Conservation (phyloP, 2,888 invertebrate genomes). For the Scaeva pyrastri region DNA sequence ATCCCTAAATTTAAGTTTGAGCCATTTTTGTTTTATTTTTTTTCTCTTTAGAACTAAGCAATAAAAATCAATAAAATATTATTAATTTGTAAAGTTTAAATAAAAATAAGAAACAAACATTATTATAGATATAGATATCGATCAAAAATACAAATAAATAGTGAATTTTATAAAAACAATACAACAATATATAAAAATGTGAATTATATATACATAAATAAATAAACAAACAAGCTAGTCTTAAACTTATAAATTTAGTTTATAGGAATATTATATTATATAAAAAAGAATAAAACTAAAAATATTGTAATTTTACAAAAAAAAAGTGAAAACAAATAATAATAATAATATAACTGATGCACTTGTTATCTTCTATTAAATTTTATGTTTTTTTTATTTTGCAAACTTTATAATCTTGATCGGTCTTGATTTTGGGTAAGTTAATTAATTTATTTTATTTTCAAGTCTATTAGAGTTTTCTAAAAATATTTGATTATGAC, state of each 20-base stretch:
- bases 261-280: constrained; percentile 43
- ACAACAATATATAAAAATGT: constrained; percentile 25
- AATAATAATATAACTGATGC: constrained; percentile 65
- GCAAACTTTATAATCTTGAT: neutral
- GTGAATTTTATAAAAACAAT: constrained; percentile 53
- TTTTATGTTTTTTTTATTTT: neutral
- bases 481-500: too few relatives aligned
- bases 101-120: neutral
- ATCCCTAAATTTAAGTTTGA: neutral
- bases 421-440: neutral
- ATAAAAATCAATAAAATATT: constrained; percentile 7
- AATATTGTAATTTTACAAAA: constrained; percentile 66
- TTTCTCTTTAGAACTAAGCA: constrained; percentile 10
- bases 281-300: constrained; percentile 23
- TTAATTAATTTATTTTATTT: too few relatives aligned
- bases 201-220: constrained; percentile 29
- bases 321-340: constrained; percentile 44
- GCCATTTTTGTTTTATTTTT: constrained; percentile 2
- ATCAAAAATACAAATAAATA: constrained; percentile 13
- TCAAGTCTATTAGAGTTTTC: too few relatives aligned
- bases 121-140: neutral
- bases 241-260: constrained; percentile 68
- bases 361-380: constrained; percentile 68
- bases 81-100: constrained; percentile 6
- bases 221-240: constrained; percentile 68